Evolutionary conservation across 2,113 vertebrate species (phyloP).

Genomic region (Pteropus alecto): DNA sequence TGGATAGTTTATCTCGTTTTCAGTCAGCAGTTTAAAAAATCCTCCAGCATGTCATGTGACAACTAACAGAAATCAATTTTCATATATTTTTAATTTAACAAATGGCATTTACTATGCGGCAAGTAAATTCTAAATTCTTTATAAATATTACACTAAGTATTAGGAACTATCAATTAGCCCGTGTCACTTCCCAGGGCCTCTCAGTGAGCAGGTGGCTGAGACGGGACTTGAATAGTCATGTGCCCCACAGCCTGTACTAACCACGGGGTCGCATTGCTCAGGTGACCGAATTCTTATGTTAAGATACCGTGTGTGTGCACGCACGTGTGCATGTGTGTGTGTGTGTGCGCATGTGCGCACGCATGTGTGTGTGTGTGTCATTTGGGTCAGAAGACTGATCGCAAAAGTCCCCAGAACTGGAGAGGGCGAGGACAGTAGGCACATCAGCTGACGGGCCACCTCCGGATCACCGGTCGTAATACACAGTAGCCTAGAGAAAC

Average conservation of each 20-base stretch:
- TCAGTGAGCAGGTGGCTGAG: neutral
- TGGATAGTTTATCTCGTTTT: neutral
- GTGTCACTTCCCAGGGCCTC: neutral
- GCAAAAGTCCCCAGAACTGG: neutral
- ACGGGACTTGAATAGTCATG: neutral
- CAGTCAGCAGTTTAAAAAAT: neutral
- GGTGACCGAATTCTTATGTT: neutral
- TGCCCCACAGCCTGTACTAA: neutral
- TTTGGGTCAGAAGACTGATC: neutral
- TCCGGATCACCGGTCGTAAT: neutral
- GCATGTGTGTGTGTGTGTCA: neutral
- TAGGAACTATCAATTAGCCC: neutral
- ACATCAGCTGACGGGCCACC: neutral
- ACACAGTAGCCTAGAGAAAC: neutral
- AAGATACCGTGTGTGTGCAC: neutral
- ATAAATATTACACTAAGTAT: neutral
- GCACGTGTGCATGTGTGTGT: neutral
- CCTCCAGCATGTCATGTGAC: neutral
- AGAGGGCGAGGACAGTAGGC: neutral
- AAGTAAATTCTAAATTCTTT: neutral
- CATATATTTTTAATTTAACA: neutral
- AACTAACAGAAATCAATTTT: neutral
- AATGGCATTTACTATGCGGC: neutral
- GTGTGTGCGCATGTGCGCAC: neutral
- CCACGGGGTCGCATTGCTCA: neutral